Evolutionary conservation across 2,113 vertebrate species (phyloP), one percentile per base, ranked within the genome.

Genomic region (Equus quagga): DNA sequence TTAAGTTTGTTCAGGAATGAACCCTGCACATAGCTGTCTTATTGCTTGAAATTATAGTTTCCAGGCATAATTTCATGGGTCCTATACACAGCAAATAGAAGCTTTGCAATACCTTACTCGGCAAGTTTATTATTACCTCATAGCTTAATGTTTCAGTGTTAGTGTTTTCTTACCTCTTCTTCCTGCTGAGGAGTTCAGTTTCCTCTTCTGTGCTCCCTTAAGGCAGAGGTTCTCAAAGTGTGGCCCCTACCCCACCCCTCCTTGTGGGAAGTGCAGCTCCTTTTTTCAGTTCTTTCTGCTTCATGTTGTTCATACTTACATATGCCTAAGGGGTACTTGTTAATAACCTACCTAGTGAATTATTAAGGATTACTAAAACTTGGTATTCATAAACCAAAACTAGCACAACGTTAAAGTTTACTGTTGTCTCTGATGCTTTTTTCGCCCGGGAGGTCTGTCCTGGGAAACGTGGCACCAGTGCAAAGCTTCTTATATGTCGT

Each of bases 91-190:
- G 97, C 87, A 94, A 89, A 96, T 26, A 81, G 84, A 94, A 98
- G 80, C 94, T 97, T 97, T 86, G 72, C 96, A 97, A 96, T 4
- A 14, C 60, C 86, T 96, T 94, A 83, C 75, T 96, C 51, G 60
- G 90, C 67, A 86, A 60, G 69, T 93, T 78, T 85, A 86, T 80
- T 73, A 89, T 95, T 87, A 94, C 85, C 82, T 95, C 67, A 58
- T 73, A 72, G 84, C 94, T 94, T 91, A 90, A 79, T 80, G 93
- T 89, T 94, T 87, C 60, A 46, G 11, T 41, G 93, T 91, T 92
- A 79, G 51, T 80, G 83, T 85, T 86, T 92, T 96, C 28, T 86
- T 89, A 60, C 36, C 17, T 26, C n/a, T 89, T 69, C 56, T 87
- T 1, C 69, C 73, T 91, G 69, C 56, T 84, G n/a, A 92, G 95